Evolutionary conservation across 2,888 invertebrate genomes (phyloP), one percentile per base, ranked within the genome.

Genomic region (Hirtodrosophila trivittata): DNA sequence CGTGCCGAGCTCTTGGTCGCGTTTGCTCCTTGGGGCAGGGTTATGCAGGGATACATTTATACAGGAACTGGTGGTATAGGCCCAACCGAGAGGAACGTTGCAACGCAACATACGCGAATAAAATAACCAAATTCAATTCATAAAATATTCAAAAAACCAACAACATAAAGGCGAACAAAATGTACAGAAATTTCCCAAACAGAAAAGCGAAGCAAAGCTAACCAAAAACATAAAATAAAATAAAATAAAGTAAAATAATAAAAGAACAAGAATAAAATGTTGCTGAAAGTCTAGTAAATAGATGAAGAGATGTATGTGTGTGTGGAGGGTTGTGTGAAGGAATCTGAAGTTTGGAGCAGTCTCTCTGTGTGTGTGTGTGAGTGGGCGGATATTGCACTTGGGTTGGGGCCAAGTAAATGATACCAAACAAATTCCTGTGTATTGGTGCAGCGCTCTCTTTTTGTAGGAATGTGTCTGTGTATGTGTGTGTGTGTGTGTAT

Each of bases 111-210:
- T 81, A 86, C 80, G 80, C 80, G 86, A 73, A 76, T 72, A 70
- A 81, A 80, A 81, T 86, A 86, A 78, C 80, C 84, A 83, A 86
- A 81, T 81, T 83, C 84, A 86, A 86, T 78, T 81, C 86, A 80
- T 80, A 75, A 86, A 86, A 80, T 80, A 86, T 86, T 86, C 67
- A 86, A 66, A 65, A 74, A 73, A 32, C 39, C 41, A 37, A 32
- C 42, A 50, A 39, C 45, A 57, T 42, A 47, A 57, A 46, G 39
- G 10, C 38, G 10, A 37, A 37, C 51, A 60, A 66, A 60, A 66
- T 57, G 62, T 67, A 70, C 63, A 67, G 56, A 70, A 54, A 70
- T 72, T 50, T 67, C 50, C 42, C 42, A 66, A 57, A 70, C 46
- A 66, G 39, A 50, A 16, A 33, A 59, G 30, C 62, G 5, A 21